Evolutionary conservation across 1,140 invertebrate species (phyloP).

Genomic region (Drosophila pectinifera): DNA sequence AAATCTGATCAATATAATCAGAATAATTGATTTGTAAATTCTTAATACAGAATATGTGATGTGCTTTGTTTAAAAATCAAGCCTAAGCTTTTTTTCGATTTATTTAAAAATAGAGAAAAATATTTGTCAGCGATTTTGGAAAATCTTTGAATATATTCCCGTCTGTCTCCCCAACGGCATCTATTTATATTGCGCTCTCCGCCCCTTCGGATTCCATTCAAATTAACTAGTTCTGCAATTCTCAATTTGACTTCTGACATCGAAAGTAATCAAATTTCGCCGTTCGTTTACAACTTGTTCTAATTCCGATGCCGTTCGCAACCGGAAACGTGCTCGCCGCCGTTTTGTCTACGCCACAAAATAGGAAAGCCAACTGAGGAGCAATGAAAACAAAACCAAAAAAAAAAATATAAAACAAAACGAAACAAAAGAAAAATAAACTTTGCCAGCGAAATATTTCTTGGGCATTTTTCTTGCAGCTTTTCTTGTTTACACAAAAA

Average conservation of each 20-base stretch:
- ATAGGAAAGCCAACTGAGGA: constrained; percentile 42
- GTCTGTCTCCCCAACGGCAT: constrained; percentile 13
- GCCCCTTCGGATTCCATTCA: constrained; percentile 23
- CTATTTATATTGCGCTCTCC: constrained; percentile 6
- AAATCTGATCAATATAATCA: no score
- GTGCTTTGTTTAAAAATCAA: background rate
- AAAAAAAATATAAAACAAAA: constrained; percentile 29
- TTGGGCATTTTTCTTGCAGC: constrained; percentile 20
- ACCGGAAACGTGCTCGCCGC: constrained; percentile 55
- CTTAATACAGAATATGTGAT: no score
- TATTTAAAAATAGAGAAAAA: background rate
- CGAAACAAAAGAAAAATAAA: constrained; percentile 51
- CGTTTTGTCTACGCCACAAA: constrained; percentile 68
- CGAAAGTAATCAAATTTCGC: constrained; percentile 66
- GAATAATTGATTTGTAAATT: no score
- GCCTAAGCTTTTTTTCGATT: no score
- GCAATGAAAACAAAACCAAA: constrained; percentile 31
- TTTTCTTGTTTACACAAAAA: constrained; percentile 26
- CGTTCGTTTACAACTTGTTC: constrained; percentile 68
- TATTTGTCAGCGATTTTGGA: background rate
- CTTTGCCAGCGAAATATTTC: constrained; percentile 55
- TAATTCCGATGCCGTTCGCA: constrained; percentile 59
- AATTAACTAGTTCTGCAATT: constrained; percentile 53
- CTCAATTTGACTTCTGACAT: constrained; percentile 48
- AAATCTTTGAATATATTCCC: background rate